Base-by-base conservation (phyloP, 2,888 invertebrate genomes). In the Drosophila nr. fundita region DNA sequence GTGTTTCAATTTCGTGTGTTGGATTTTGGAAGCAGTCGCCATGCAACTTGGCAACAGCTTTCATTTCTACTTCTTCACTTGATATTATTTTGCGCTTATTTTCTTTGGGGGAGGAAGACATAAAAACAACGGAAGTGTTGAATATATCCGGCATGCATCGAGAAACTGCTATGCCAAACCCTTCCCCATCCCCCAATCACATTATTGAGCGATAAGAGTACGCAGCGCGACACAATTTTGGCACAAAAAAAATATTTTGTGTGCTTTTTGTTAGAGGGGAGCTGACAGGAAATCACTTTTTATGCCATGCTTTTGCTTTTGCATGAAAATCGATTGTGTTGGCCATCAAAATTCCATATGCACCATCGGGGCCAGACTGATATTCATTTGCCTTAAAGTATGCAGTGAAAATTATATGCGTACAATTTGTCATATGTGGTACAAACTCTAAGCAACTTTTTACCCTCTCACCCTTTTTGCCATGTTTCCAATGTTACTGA, bases 91-190 rank as follows among this genome's bases (percentile, higher is more conserved):
- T 70, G 61, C 67, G 76, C 69, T 80, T 81, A 76, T 78, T 68
- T 53, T 54, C 34, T 53, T 32, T 11, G 40, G 29, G 32, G 40
- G 57, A 88, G 87, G 90, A 87, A 87, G 90, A 81, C 90, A 87
- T 87, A 86, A 88, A 82, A 88, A 76, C 57, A 69, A 79, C 86
- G 87, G 90, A 87, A 86, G 72, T 86, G 86, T 82, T 88, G 76
- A 83, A 74, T 79, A 88, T 86, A 86, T 73, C 73, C 79, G 83
- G 75, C 83, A 76, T 83, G 79, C 83, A 79, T 61, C 62, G 48
- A 66, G 42, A 61, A 75, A 54, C 55, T 29, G 50, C 60, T 52
- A 24, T 32, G 38, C 24, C 50, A 49, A 48, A 52, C 27, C 27
- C 32, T 15, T 27, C 24, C 34, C 66, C 58, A 34, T 49, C 50